phyloP scores from a whole-genome alignment of 92 coral and sea anemone species.

The Pocillopora meandrina region DNA sequence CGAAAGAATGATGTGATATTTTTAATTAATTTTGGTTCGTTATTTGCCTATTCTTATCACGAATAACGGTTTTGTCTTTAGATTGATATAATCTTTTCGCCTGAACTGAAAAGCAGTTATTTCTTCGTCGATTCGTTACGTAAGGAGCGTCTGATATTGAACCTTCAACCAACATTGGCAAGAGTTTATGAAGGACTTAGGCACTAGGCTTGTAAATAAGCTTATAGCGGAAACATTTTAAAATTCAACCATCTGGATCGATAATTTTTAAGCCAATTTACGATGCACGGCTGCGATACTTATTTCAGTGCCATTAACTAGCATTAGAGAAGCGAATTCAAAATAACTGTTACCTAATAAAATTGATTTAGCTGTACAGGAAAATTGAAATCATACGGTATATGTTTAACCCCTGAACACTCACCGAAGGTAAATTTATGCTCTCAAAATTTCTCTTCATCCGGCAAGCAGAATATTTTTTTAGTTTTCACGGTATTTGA shows the following conservation, averaged over 20 bases:
- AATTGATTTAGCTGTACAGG: too few relatives aligned
- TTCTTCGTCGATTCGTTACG: background rate
- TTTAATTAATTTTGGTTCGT: background rate
- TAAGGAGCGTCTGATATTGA: background rate
- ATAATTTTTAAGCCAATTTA: background rate
- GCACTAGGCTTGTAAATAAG: background rate
- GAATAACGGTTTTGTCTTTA: background rate
- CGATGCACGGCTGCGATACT: too few relatives aligned
- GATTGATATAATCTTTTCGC: too few relatives aligned
- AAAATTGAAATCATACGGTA: background rate
- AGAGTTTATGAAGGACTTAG: background rate
- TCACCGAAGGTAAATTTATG: background rate
- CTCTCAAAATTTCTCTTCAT: background rate
- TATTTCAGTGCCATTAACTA: too few relatives aligned
- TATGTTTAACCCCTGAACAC: background rate
- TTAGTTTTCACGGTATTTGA: background rate
- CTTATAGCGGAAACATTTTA: background rate
- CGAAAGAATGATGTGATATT: background rate
- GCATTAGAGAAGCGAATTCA: too few relatives aligned
- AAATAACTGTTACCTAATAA: too few relatives aligned
- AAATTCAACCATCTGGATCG: background rate
- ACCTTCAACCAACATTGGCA: background rate
- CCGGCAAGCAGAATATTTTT: background rate
- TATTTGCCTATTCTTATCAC: background rate
- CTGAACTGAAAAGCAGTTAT: background rate